Evolutionary conservation across 2,888 invertebrate species (phyloP).

Genomic region (Ernsta delagoae): DNA sequence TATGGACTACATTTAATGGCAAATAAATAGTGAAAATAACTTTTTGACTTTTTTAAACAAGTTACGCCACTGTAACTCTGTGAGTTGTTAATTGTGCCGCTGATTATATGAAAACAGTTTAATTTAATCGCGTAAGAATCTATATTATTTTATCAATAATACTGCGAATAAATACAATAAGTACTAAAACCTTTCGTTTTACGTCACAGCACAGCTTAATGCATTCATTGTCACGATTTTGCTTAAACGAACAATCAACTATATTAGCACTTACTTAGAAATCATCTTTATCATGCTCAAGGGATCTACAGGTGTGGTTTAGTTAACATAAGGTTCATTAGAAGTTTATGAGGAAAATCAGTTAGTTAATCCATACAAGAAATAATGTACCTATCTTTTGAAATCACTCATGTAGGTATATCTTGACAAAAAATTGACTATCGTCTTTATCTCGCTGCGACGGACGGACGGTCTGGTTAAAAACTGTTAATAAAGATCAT

Average conservation of each 20-base stretch:
- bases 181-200: neutral
- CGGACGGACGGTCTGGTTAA: no score
- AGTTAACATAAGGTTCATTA: neutral
- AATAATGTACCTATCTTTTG: no score
- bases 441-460: no score
- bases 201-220: neutral
- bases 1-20: no score
- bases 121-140: neutral
- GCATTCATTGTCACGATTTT: conserved; percentile 9
- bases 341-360: conserved; percentile 13
- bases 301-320: conserved; percentile 18
- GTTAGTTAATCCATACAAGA: neutral
- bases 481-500: no score
- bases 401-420: no score
- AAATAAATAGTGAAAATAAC: no score
- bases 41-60: no score
- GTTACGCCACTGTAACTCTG: no score
- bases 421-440: no score
- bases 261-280: conserved; percentile 10
- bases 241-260: conserved; percentile 4
- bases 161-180: neutral
- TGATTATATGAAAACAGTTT: no score
- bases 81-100: no score
- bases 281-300: conserved; percentile 2
- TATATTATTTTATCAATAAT: neutral